phyloP scores from a whole-genome alignment of 2,888 invertebrate species.

The Eustalomyia histrio region DNA sequence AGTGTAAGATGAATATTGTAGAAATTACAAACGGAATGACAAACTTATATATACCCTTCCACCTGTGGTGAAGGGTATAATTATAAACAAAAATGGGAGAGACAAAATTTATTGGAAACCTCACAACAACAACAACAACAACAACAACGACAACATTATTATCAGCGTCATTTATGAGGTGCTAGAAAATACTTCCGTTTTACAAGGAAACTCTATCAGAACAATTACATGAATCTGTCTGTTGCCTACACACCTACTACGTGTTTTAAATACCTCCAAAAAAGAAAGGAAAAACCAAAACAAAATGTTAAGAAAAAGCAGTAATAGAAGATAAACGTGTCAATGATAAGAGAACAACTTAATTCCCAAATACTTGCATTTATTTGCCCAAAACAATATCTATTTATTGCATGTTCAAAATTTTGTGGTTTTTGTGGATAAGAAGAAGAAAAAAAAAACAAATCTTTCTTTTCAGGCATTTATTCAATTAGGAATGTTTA shows the following conservation, averaged over 20 bases:
- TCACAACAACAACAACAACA: slow-evolving; percentile 7
- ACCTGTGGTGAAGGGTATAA: too few species aligned
- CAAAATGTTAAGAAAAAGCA: background rate
- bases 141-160: background rate
- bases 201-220: slow-evolving; percentile 52
- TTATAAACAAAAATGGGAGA: slow-evolving; percentile 6
- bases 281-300: background rate
- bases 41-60: too few species aligned
- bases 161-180: slow-evolving; percentile 41
- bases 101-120: background rate
- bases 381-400: background rate
- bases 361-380: background rate
- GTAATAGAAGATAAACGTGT: slow-evolving; percentile 12
- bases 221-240: slow-evolving; percentile 26
- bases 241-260: slow-evolving; percentile 15
- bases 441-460: slow-evolving; percentile 31
- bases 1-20: too few species aligned
- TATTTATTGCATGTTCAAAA: background rate
- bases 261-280: slow-evolving; percentile 8
- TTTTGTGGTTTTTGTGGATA: background rate
- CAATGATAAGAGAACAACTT: slow-evolving; percentile 10
- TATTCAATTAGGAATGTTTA: slow-evolving; percentile 38
- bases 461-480: slow-evolving; percentile 37
- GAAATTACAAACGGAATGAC: too few species aligned
- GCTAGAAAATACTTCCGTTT: slow-evolving; percentile 62